Base-by-base conservation (phyloP, 2,888 invertebrate genomes). In the Petrolisthes manimaculis region DNA sequence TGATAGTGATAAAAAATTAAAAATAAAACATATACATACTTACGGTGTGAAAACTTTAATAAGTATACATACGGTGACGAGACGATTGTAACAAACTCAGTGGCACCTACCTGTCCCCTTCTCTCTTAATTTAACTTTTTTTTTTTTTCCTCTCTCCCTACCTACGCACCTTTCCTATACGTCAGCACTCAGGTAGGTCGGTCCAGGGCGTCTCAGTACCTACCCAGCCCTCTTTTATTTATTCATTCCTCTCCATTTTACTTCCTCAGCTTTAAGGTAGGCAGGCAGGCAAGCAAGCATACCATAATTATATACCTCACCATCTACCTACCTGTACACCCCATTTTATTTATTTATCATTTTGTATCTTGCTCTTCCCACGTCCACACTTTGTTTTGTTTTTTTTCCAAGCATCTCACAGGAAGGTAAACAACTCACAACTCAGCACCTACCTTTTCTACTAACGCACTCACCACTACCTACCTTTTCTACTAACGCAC, bases 151-250 rank as follows among this genome's bases (percentile, higher is more conserved):
- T 77, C 2, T 79, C 78, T 21, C 78, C 67, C 67, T 18, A 14
- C 78, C 78, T 53, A n/a, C 78, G 54, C n/a, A 55, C 78, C 78
- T 79, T 53, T 55, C 54, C 78, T 79, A 53, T 79, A 53, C 78
- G 78, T 54, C 54, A 79, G 21, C 78, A 79, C 78, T 55, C 54
- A 53, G 55, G 78, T 53, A 55, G 54, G 78, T 54, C 21, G 55
- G 78, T 79, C 78, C 55, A 53, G 78, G 37, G 80, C 37, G 61
- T 14, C 69, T 24, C 67, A 67, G 67, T 4, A 71, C 71, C 71
- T 71, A 71, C 71, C 71, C 21, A 21, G 2, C 71, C n/a, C 21
- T 1, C 6, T n/a, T n/a, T 6, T 21, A 12, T 12, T 21, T 71
- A 71, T 21, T 21, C 4, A 71, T 21, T n/a, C 14, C 6, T 21